Percentiles rank a stretch among this genome's conserved stretches.
Evolutionary conservation across 2,113 vertebrate species (phyloP).

Genomic region (Sylvicapra grimmia): DNA sequence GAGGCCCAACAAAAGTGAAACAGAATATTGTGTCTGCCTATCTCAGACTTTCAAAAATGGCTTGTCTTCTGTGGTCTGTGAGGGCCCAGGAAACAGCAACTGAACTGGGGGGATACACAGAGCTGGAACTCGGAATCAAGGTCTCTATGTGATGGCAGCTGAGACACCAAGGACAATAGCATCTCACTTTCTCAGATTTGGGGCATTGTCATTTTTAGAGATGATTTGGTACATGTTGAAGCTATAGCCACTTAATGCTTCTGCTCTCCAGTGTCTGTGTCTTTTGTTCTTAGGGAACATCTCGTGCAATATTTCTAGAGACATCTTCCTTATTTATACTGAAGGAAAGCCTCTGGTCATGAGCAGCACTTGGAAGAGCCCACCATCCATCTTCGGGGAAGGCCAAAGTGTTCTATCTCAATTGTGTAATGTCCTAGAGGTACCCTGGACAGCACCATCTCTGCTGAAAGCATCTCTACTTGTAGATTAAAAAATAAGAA

Average conservation of each 20-base stretch:
- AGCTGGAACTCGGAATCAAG: background rate
- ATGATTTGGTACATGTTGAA: background rate
- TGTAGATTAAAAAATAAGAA: conserved; percentile 69
- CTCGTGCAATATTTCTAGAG: conserved; percentile 10
- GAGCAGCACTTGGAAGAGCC: conserved; percentile 50
- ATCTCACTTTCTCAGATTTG: background rate
- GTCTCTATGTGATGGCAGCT: background rate
- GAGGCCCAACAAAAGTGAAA: background rate
- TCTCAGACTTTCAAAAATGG: background rate
- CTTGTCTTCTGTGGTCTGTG: background rate
- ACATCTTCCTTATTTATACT: conserved; percentile 45
- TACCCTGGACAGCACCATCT: conserved; percentile 24
- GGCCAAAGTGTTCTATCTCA: conserved; percentile 35
- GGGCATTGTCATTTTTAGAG: background rate
- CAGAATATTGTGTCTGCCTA: background rate
- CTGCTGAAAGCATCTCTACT: conserved; percentile 26
- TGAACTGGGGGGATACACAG: background rate
- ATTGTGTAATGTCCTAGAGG: conserved; percentile 42
- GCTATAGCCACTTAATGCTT: background rate
- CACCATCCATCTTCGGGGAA: background rate
- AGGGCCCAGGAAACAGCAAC: background rate
- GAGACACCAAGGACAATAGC: background rate
- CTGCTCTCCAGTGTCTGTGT: background rate
- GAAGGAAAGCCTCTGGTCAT: background rate
- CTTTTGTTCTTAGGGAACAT: conserved; percentile 16